Evolutionary conservation across 2,888 invertebrate genomes (phyloP).

Genomic region (Calameuta pallipes): DNA sequence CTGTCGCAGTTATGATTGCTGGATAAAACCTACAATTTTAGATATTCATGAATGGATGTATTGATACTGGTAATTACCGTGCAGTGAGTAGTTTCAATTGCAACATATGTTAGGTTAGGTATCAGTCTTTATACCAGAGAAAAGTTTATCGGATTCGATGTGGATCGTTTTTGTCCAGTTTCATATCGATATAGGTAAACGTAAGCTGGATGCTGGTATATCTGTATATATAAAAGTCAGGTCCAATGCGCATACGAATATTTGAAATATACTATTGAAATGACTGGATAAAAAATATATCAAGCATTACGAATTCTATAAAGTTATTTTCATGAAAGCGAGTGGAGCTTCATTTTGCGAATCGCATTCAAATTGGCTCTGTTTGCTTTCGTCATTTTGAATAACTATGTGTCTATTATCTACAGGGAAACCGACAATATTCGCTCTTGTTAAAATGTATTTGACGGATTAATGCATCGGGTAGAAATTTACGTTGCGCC

Average conservation of each 20-base stretch:
- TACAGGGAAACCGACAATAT: conserved; percentile 8
- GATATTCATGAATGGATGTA: not conserved
- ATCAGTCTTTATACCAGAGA: not conserved
- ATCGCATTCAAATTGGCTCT: too few species aligned
- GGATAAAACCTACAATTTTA: not conserved
- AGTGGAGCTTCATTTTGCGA: too few species aligned
- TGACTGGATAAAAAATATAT: not conserved
- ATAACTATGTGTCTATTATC: conserved; percentile 21
- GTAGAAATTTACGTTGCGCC: not conserved
- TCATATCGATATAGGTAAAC: not conserved
- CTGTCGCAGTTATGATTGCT: not conserved
- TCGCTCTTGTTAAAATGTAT: conserved; percentile 11
- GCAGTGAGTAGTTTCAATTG: not conserved
- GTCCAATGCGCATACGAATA: not conserved
- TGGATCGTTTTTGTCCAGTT: not conserved
- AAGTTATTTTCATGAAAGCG: not conserved
- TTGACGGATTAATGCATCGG: conserved; percentile 9
- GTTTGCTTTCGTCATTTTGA: conserved; percentile 3
- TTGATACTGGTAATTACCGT: too few species aligned
- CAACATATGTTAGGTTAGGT: not conserved
- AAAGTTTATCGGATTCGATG: not conserved
- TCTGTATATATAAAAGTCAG: not conserved
- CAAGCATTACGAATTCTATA: not conserved
- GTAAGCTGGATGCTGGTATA: not conserved
- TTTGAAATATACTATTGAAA: not conserved